Percentiles rank a stretch among this genome's conserved stretches.
Conservation (phyloP, 1,140 invertebrate genomes). For the Gyrodactylus salaris region DNA sequence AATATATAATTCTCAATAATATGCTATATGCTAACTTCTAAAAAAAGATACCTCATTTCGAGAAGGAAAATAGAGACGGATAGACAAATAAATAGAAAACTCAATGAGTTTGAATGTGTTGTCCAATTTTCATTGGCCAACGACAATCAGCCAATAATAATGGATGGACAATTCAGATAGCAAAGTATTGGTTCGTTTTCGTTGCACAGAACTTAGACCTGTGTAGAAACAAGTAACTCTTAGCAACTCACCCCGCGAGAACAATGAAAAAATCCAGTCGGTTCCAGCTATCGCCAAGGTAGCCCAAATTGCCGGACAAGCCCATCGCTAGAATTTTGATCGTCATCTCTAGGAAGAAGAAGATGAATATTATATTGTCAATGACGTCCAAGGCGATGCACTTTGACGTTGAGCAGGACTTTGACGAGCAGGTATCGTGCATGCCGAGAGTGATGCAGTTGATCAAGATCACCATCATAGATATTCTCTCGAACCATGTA, state of each 20-base stretch:
- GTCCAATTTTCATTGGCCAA: no score
- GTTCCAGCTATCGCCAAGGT: constrained; percentile 85
- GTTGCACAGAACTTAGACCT: no score
- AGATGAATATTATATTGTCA: constrained; percentile 88
- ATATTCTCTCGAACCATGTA: constrained; percentile 93
- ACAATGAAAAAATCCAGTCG: constrained; percentile 92
- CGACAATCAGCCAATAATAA: no score
- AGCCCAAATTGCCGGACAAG: constrained; percentile 62
- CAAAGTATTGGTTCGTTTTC: no score
- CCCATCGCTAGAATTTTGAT: constrained; percentile 97
- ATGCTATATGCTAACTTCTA: no score
- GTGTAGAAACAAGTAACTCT: not conserved
- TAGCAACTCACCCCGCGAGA: constrained; percentile 41
- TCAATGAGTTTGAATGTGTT: no score
- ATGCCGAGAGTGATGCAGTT: constrained; percentile 95
- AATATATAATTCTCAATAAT: no score
- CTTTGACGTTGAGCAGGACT: constrained; percentile 43
- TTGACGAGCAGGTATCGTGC: constrained; percentile 77
- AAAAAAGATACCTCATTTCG: no score
- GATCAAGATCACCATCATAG: constrained; percentile 81
- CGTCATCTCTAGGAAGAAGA: constrained; percentile 50
- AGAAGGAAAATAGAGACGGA: no score
- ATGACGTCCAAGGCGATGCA: constrained; percentile 76
- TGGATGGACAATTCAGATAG: no score
- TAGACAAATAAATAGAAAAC: no score